A percentile compares a stretch with the other conserved stretches of the same genome.
Evolutionary conservation across 1,140 invertebrate genomes (phyloP).

Genomic region (Aphelenchoides avenae): DNA sequence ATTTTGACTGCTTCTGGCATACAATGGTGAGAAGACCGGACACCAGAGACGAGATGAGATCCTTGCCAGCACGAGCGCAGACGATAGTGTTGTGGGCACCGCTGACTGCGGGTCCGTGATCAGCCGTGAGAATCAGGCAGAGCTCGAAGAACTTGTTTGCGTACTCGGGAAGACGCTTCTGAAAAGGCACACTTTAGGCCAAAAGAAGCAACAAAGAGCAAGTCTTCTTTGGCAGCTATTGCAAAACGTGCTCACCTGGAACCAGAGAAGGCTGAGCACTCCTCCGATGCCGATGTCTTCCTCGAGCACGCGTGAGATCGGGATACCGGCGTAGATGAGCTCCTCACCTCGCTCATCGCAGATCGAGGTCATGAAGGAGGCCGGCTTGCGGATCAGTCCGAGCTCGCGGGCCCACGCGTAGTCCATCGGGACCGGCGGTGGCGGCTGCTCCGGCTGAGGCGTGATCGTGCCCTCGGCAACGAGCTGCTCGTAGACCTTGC

Average conservation of each 20-base stretch:
- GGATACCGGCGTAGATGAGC: constrained; percentile 93
- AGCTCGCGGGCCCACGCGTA: constrained; percentile 97
- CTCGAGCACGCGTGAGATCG: constrained; percentile 81
- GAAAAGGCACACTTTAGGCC: constrained; percentile 14
- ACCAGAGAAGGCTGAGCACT: constrained; percentile 94
- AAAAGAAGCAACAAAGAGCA: constrained; percentile 4
- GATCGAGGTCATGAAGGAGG: constrained; percentile 98
- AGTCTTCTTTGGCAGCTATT: not conserved
- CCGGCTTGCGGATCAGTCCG: constrained; percentile 94
- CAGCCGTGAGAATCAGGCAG: constrained; percentile 97
- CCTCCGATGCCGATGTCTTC: constrained; percentile 87
- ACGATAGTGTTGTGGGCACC: constrained; percentile 99
- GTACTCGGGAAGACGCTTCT: constrained; percentile 76
- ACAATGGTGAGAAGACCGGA: constrained; percentile 95
- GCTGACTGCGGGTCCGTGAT: constrained; percentile 96
- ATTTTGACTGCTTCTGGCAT: constrained; percentile 62
- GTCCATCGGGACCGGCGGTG: constrained; percentile 98
- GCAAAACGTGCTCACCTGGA: constrained; percentile 71
- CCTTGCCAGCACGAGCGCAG: constrained; percentile 94
- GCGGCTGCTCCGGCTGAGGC: constrained; percentile 82
- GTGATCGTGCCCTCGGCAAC: constrained; percentile 78
- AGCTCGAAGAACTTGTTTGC: constrained; percentile 98
- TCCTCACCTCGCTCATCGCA: constrained; percentile 98
- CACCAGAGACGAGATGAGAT: constrained; percentile 89
- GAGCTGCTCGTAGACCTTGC: constrained; percentile 72